Percentiles rank a stretch among this genome's conserved stretches.
Evolutionary conservation across 2,797 vertebrate genomes (phyloP).

Genomic region (Distichodus sexfasciatus): DNA sequence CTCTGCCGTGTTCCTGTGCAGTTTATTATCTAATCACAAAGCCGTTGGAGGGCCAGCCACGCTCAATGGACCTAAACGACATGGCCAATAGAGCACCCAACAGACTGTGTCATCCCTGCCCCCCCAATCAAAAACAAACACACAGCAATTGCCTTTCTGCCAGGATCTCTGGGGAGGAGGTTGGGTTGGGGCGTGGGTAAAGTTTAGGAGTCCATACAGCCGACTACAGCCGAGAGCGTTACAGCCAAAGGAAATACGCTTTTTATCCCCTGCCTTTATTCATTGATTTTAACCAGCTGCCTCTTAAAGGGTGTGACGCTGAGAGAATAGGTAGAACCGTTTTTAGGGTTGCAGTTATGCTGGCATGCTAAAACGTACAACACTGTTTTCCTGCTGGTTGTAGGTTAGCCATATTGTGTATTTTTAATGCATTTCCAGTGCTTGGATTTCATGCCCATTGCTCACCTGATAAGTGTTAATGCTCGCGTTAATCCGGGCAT

Average conservation of each 20-base stretch:
- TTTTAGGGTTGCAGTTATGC: not conserved
- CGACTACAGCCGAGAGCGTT: slow-evolving; percentile 6
- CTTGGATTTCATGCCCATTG: slow-evolving; percentile 30
- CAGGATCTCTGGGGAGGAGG: slow-evolving; percentile 24
- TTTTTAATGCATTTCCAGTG: not conserved
- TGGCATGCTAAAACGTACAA: too few relatives aligned
- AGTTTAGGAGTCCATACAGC: slow-evolving; percentile 11
- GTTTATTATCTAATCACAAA: slow-evolving; percentile 74
- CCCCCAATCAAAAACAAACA: slow-evolving; percentile 78
- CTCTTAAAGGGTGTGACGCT: slow-evolving; percentile 31
- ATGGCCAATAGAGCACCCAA: slow-evolving; percentile 78
- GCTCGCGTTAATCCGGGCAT: slow-evolving; percentile 27
- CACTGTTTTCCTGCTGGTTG: not conserved
- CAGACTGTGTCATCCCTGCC: slow-evolving; percentile 78
- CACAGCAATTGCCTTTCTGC: slow-evolving; percentile 55
- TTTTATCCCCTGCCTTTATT: slow-evolving; percentile 19
- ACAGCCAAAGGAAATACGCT: slow-evolving; percentile 29
- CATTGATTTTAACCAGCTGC: slow-evolving; percentile 24
- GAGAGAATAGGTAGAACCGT: not conserved
- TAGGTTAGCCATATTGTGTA: too few relatives aligned
- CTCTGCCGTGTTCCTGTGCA: slow-evolving; percentile 49
- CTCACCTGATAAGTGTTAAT: slow-evolving; percentile 18
- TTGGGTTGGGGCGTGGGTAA: not conserved
- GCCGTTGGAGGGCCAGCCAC: slow-evolving; percentile 66
- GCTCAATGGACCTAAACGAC: slow-evolving; percentile 75